phyloP scores from a whole-genome alignment of 2,888 invertebrate species.

The Autographa pulchrina region DNA sequence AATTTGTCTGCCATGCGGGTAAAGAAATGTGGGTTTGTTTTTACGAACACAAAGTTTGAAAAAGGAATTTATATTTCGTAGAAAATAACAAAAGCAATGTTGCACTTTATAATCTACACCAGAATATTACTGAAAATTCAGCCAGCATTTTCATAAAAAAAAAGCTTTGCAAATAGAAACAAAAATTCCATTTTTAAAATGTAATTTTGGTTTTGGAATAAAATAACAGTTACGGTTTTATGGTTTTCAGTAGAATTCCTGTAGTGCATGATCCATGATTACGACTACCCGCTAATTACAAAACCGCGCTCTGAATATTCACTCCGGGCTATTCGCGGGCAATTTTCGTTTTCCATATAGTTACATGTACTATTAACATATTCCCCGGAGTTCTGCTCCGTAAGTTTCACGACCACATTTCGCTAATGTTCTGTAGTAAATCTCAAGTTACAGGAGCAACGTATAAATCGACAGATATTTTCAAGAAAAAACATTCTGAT shows the following conservation, averaged over 20 bases:
- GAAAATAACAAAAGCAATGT: no score
- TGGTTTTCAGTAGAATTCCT: not conserved
- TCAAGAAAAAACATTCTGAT: no score
- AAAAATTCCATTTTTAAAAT: not conserved
- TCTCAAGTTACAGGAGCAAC: not conserved
- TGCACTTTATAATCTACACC: no score
- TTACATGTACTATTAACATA: constrained; percentile 2
- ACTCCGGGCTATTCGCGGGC: constrained; percentile 1
- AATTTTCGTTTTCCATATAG: not conserved
- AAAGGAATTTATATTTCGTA: not conserved
- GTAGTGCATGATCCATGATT: not conserved
- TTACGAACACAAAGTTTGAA: no score
- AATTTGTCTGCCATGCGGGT: no score
- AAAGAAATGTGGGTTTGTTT: no score
- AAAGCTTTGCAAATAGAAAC: not conserved
- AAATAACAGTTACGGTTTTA: not conserved
- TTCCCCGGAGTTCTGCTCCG: not conserved
- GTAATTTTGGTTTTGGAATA: not conserved
- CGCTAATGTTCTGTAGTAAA: constrained; percentile 1
- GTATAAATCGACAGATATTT: no score
- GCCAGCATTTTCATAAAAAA: no score
- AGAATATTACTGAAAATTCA: no score
- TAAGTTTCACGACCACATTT: constrained; percentile 1
- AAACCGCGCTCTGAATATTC: constrained; percentile 2
- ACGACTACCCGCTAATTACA: not conserved